Evolutionary conservation across 2,113 vertebrate species (phyloP).

Genomic region (Smithornis capensis): DNA sequence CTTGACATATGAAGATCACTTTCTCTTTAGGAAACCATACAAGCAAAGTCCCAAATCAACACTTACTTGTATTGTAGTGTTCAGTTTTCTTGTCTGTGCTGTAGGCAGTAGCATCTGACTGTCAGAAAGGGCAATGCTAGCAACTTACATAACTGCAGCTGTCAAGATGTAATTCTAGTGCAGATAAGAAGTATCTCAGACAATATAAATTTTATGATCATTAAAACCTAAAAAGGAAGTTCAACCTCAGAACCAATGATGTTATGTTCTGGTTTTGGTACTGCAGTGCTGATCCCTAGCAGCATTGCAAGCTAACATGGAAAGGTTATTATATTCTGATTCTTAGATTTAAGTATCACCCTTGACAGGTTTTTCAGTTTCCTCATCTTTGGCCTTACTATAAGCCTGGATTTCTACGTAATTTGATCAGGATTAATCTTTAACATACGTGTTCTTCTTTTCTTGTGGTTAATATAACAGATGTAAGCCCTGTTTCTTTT

Average conservation of each 20-base stretch:
- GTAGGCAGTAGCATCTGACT: not conserved
- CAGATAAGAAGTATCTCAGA: not conserved
- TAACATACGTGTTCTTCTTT: slow-evolving; percentile 43
- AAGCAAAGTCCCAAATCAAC: not conserved
- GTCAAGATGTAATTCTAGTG: not conserved
- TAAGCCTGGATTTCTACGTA: not conserved
- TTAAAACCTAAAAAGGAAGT: not conserved
- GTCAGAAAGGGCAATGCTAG: not conserved
- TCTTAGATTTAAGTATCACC: not conserved
- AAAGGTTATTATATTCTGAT: not conserved
- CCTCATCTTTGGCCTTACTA: not conserved
- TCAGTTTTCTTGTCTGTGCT: not conserved
- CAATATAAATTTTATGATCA: not conserved
- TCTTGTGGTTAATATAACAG: slow-evolving; percentile 6
- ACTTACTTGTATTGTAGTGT: not conserved
- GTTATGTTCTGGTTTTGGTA: not conserved
- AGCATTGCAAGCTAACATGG: not conserved
- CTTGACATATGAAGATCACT: not conserved
- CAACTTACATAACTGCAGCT: not conserved
- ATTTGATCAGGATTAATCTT: slow-evolving; percentile 43
- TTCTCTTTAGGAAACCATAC: not conserved
- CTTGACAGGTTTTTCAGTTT: slow-evolving; percentile 5
- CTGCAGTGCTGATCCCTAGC: not conserved
- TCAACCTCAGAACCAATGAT: not conserved
- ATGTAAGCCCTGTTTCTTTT: not conserved